These are phyloP conservation scores for Siderastrea siderea DNA, from an alignment of 92 coral and sea anemone species.

Conservation along the genomic window DNA sequence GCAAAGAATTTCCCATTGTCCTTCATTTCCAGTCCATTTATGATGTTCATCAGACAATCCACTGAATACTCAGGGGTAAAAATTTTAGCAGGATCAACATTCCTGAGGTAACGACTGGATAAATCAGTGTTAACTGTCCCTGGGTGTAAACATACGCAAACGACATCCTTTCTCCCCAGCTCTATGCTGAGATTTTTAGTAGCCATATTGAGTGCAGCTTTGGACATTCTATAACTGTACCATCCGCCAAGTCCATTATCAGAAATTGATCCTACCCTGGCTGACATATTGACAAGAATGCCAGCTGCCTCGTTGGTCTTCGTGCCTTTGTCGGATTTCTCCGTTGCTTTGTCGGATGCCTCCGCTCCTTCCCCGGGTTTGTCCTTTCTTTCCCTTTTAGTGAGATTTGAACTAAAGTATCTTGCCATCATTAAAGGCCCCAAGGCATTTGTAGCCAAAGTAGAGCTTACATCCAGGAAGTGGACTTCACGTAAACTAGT, in stretches of 20 bases:
- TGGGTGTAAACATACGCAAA: constrained; percentile 71
- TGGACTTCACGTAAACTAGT: constrained; percentile 71
- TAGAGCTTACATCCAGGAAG: constrained; percentile 23
- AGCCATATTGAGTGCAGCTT: constrained; percentile 77
- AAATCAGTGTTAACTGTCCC: constrained; percentile 78
- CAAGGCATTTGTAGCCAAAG: constrained; percentile 57
- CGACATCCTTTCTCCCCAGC: constrained; percentile 57
- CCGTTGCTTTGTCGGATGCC: constrained; percentile 12
- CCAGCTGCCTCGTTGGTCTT: constrained; percentile 44
- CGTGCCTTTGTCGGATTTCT: constrained; percentile 8
- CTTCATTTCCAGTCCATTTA: constrained; percentile 48
- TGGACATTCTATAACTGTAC: constrained; percentile 77
- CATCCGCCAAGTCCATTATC: constrained; percentile 75
- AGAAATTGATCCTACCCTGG: constrained; percentile 71
- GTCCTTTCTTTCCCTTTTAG: constrained; percentile 41
- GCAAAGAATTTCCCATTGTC: constrained; percentile 82
- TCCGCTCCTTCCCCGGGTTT: constrained; percentile 10
- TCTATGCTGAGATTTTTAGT: constrained; percentile 79
- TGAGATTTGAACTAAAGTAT: constrained; percentile 59
- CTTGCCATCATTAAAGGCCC: constrained; percentile 77
- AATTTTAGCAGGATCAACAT: constrained; percentile 68
- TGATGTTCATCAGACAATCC: constrained; percentile 62
- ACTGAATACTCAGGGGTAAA: constrained; percentile 77
- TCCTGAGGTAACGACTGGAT: constrained; percentile 69
- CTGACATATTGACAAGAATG: constrained; percentile 74